Base-by-base conservation (phyloP, 2,797 vertebrate genomes). In the Tinamus major region DNA sequence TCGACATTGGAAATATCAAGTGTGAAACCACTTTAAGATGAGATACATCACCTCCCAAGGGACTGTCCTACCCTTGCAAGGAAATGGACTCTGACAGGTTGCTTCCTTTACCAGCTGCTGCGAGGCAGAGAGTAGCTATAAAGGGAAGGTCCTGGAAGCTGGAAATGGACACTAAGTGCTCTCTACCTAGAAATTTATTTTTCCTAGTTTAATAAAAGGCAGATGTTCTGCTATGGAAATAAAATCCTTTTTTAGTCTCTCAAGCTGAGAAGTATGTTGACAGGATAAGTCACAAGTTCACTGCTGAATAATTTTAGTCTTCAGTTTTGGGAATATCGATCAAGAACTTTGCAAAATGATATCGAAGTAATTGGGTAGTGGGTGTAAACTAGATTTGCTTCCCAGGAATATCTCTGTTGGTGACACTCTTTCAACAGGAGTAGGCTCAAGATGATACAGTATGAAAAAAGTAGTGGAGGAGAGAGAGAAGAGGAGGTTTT, bases 11-110 rank as follows among this genome's bases (percentile, higher is more conserved):
- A 87, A 68, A 82, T 87, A 94, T 80, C 83, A 92, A 89, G 51
- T 41, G 41, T 59, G 74, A 93, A 94, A 94, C 82, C 62, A 42
- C 37, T 96, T 94, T 90, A 87, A 80, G 93, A 95, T 78, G 58
- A 68, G 86, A 68, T 79, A 64, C 5, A 18, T 75, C 76, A 85
- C 56, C n/a, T 94, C 65, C 49, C 74, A 44, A 2, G 56, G 72
- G 92, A 80, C 37, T 72, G 42, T 51, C 37, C 24, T 84, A 56
- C 39, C n/a, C 23, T 71, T 79, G 61, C 27, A 86, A 82, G 67
- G 48, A 92, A 94, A 87, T 51, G 41, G 77, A 55, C 61, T 84
- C 63, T 67, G 56, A 89, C 58, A 85, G 35, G 59, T 76, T 1
- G 2, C 79, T 91, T 93, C 29, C 33, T 90, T 85, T 63, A 16